Conservation (phyloP, 2,113 vertebrate genomes). For the Scomber colias region DNA sequence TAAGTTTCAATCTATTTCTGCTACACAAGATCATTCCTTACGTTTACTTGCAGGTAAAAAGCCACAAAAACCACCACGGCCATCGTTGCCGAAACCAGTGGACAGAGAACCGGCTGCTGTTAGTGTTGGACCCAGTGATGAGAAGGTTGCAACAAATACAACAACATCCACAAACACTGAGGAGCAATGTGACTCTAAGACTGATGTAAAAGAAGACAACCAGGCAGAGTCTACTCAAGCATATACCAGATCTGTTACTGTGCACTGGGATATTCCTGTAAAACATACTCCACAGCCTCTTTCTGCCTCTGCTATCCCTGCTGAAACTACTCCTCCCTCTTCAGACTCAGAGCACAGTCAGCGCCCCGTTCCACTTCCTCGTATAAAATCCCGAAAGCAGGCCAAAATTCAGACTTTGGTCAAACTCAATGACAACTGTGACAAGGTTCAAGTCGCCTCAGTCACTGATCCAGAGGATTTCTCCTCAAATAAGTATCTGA, state of each 20-base stretch:
- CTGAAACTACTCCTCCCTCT: constrained; percentile 17
- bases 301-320: neutral
- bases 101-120: constrained; percentile 75
- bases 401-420: constrained; percentile 78
- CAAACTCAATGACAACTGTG: constrained; percentile 65
- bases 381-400: constrained; percentile 88
- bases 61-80: constrained; percentile 88
- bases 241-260: constrained; percentile 62
- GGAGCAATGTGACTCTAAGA: constrained; percentile 21
- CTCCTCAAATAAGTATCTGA: constrained; percentile 72
- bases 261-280: constrained; percentile 49
- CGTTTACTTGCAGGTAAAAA: constrained; percentile 77
- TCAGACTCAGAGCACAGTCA: constrained; percentile 13
- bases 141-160: neutral
- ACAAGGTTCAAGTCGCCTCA: constrained; percentile 16
- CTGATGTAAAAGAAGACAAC: constrained; percentile 72
- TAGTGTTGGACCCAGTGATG: constrained; percentile 60
- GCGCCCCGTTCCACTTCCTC: constrained; percentile 91
- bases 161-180: constrained; percentile 3
- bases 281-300: neutral
- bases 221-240: constrained; percentile 65
- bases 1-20: constrained; percentile 2
- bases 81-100: constrained; percentile 70
- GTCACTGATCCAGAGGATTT: constrained; percentile 5
- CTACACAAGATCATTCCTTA: neutral